A percentile compares a stretch with the other conserved stretches of the same genome.
Evolutionary conservation across 2,113 vertebrate genomes (phyloP).

Genomic region (Uria lomvia): DNA sequence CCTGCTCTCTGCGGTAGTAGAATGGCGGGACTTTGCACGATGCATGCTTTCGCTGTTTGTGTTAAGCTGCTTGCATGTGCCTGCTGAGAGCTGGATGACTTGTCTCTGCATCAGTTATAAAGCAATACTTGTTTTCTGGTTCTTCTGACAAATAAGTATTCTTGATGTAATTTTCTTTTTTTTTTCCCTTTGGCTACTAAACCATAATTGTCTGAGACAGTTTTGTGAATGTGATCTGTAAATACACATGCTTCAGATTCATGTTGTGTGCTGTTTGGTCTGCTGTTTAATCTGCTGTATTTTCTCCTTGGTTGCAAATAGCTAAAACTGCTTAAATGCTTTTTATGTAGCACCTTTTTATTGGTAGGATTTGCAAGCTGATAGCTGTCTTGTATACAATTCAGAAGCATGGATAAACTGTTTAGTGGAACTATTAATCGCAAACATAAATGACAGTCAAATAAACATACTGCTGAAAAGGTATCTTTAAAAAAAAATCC

Average conservation of each 20-base stretch:
- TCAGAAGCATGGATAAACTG: neutral
- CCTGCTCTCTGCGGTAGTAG: constrained; percentile 79
- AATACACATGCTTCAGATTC: neutral
- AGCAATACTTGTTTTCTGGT: neutral
- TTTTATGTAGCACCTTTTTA: neutral
- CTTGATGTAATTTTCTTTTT: neutral
- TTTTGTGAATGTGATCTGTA: neutral
- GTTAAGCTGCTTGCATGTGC: neutral
- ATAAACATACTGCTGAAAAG: neutral
- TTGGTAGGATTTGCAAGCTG: neutral
- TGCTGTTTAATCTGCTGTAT: neutral
- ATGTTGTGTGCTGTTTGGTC: no score
- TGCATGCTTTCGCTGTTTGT: neutral
- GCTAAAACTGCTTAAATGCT: neutral
- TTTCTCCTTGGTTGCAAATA: neutral
- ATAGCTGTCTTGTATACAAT: neutral
- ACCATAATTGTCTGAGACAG: neutral
- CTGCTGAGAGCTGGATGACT: neutral
- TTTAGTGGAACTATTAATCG: neutral
- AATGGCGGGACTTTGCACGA: constrained; percentile 79
- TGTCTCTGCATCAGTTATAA: neutral
- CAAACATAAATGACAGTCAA: neutral
- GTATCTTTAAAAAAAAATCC: neutral
- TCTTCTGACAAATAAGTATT: neutral
- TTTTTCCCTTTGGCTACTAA: neutral